Conservation (phyloP, 2,797 vertebrate species). For the Sebastes iracundus region DNA sequence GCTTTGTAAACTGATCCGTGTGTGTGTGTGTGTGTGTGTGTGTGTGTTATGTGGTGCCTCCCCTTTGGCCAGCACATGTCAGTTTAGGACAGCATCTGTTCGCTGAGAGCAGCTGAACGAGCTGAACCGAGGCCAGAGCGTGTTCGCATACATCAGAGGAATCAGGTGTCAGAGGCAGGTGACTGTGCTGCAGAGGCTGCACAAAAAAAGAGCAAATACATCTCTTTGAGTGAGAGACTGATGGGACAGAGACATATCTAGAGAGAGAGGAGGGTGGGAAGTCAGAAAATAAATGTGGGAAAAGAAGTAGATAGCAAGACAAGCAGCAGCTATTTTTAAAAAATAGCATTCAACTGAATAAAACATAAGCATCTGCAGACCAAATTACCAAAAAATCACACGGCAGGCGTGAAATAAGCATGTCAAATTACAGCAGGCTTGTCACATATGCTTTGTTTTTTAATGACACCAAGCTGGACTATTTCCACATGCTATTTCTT, state of each 20-base stretch:
- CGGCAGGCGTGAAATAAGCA: slow-evolving; percentile 21
- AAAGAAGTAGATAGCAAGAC: slow-evolving; percentile 8
- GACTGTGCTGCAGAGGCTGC: slow-evolving; percentile 17
- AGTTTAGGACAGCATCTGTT: slow-evolving; percentile 68
- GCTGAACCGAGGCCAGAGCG: slow-evolving; percentile 14
- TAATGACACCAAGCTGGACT: background rate
- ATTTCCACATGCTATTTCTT: background rate
- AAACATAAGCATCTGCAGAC: slow-evolving; percentile 44
- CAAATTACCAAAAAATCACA: slow-evolving; percentile 49
- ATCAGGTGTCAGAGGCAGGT: slow-evolving; percentile 56
- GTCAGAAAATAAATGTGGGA: slow-evolving; percentile 5
- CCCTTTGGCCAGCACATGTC: slow-evolving; percentile 36
- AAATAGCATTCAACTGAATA: slow-evolving; percentile 52
- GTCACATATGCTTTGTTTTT: slow-evolving; percentile 32
- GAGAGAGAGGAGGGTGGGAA: background rate
- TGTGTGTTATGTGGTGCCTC: slow-evolving; percentile 18
- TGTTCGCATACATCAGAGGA: slow-evolving; percentile 25
- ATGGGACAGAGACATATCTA: background rate
- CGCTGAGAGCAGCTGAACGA: slow-evolving; percentile 46
- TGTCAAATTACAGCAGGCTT: slow-evolving; percentile 18
- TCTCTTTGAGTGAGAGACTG: slow-evolving; percentile 17
- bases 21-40: background rate
- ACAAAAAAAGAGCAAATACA: slow-evolving; percentile 17
- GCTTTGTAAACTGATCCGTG: slow-evolving; percentile 53
- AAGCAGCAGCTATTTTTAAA: slow-evolving; percentile 57